Percentiles rank a stretch among this genome's conserved stretches.
Evolutionary conservation across 2,113 vertebrate genomes (phyloP).

Genomic region (Asarcornis scutulata): DNA sequence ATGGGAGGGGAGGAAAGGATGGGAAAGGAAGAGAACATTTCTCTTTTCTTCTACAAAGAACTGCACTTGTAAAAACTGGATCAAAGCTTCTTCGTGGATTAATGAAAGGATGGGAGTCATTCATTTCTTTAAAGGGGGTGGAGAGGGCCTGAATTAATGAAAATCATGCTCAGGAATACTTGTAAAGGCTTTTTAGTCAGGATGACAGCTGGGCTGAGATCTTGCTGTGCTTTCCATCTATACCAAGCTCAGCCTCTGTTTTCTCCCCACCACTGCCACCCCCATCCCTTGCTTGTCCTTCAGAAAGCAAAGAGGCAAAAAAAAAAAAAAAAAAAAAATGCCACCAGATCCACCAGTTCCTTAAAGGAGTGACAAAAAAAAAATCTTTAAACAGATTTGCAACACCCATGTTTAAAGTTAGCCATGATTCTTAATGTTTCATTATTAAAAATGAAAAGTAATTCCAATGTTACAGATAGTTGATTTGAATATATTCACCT

Average conservation of each 20-base stretch:
- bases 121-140: neutral
- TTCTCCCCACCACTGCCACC: neutral
- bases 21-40: neutral
- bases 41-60: neutral
- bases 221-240: neutral
- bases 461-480: neutral
- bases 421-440: neutral
- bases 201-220: slow-evolving; percentile 14
- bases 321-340: neutral
- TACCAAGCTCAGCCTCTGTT: neutral
- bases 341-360: neutral
- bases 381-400: neutral
- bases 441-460: neutral
- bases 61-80: neutral
- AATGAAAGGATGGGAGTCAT: neutral
- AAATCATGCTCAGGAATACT: neutral
- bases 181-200: neutral
- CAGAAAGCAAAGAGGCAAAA: neutral
- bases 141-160: neutral
- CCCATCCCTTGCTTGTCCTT: neutral
- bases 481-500: neutral
- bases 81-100: neutral
- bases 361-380: neutral
- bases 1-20: neutral
- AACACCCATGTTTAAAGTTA: neutral